Evolutionary conservation across 1,140 invertebrate species (phyloP).

Genomic region (Lepidurus arcticus): DNA sequence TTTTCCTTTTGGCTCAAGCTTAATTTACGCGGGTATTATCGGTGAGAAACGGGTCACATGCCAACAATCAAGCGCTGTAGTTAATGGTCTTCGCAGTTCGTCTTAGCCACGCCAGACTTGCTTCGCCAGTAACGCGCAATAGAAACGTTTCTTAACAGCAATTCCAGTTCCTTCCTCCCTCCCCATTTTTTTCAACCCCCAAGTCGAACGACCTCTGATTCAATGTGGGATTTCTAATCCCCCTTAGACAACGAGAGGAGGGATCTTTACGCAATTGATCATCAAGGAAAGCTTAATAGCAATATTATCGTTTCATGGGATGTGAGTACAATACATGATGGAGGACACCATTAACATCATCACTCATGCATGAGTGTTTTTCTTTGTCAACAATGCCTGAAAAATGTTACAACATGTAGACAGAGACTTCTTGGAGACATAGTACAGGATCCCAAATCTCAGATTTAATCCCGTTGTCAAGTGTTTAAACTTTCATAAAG

Average conservation of each 20-base stretch:
- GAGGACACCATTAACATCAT: too few relatives aligned
- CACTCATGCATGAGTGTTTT: too few relatives aligned
- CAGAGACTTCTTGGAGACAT: too few relatives aligned
- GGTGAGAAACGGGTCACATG: constrained; percentile 20
- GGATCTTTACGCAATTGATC: constrained; percentile 1
- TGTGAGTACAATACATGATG: too few relatives aligned
- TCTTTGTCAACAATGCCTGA: too few relatives aligned
- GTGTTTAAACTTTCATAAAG: too few relatives aligned
- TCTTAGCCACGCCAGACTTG: constrained; percentile 8
- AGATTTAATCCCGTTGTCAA: too few relatives aligned
- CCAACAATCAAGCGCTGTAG: constrained; percentile 3
- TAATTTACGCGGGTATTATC: constrained; percentile 14
- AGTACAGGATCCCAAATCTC: too few relatives aligned
- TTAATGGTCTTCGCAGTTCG: neutral
- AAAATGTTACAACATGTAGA: too few relatives aligned
- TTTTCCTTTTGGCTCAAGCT: neutral
- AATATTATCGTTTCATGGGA: neutral
- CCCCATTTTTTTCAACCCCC: too few relatives aligned
- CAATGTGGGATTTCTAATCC: constrained; percentile 6
- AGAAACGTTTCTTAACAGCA: neutral
- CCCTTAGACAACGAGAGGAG: neutral
- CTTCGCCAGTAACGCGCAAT: neutral
- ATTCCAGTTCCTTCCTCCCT: neutral
- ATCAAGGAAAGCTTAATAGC: neutral
- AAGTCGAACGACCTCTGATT: neutral